These are phyloP conservation scores for Hypsopygia costalis DNA, from an alignment of 2,888 invertebrate genomes.

Conservation along the genomic window DNA sequence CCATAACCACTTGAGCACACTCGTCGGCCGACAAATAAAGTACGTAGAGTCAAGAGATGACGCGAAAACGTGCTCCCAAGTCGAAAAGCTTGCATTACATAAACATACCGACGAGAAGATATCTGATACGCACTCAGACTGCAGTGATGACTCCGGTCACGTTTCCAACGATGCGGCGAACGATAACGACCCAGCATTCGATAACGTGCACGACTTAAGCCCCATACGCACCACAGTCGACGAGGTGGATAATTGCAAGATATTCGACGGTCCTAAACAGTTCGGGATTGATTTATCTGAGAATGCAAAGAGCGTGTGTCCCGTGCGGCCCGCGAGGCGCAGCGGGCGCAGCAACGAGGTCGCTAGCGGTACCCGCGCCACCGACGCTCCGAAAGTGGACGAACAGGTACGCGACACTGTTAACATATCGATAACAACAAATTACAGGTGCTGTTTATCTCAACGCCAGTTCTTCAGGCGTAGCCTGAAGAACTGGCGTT, in stretches of 20 bases:
- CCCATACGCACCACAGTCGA: conserved; percentile 43
- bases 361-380: conserved; percentile 76
- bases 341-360: conserved; percentile 72
- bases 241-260: conserved; percentile 59
- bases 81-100: conserved; percentile 53
- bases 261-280: conserved; percentile 56
- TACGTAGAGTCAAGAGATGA: conserved; percentile 66
- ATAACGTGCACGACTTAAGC: conserved; percentile 52
- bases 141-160: conserved; percentile 91
- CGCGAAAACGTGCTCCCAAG: conserved; percentile 58
- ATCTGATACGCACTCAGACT: conserved; percentile 83
- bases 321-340: conserved; percentile 70
- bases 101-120: conserved; percentile 72
- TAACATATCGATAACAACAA: conserved; percentile 72
- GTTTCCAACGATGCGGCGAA: conserved; percentile 90
- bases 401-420: conserved; percentile 77
- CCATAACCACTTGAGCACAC: conserved; percentile 75
- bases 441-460: conserved; percentile 61
- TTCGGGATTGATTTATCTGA: conserved; percentile 62
- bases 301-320: conserved; percentile 63
- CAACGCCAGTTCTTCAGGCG: conserved; percentile 28
- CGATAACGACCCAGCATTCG: conserved; percentile 79
- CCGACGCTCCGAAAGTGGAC: conserved; percentile 75
- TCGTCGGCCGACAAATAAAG: conserved; percentile 73
- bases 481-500: too few species aligned